Evolutionary conservation across 1,140 invertebrate genomes (phyloP), one percentile per base, ranked within the genome.

Genomic region (Aphelinus certus): DNA sequence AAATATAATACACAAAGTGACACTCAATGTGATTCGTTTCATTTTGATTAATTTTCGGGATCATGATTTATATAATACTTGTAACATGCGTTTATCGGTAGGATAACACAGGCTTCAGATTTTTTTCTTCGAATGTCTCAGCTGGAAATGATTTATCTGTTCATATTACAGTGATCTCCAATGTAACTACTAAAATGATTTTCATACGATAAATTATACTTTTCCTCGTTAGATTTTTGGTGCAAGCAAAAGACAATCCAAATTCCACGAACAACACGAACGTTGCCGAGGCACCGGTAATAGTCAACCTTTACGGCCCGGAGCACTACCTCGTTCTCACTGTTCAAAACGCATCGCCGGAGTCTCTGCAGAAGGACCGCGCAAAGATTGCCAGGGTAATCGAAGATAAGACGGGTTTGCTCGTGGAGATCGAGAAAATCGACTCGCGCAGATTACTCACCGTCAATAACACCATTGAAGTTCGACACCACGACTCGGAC

Each of bases 341-440:
- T 26, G 91, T 97, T 49, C 90, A 92, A 1, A 92, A 95, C 67
- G 91, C 92, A 0, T 89, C 92, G n/a, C 91, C 94, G 0, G 94
- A 95, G 73, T 85, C 89, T 1, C 89, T 96, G 48, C 91, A 92
- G 7, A 91, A 88, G 10, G 91, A 92, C 62, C 89, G 93, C 1
- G 88, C 89, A 0, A 91, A 91, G 46, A 88, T 96, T 10, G 87
- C 93, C 0, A 88, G 89, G n/a, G 87, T 93, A 1, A 86, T 96
- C 9, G 93, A 95, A 80, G 91, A 95, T 49, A 91, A 92, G 73
- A 93, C 92, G 1, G 92, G 92, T 1, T 81, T 96, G 4, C 88
- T 96, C 2, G 91, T 94, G 6, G 94, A 94, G 1, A 90, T 96
- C 53, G 95, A 96, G 79, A 93, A 92, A 76, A 88, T 96, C 10